phyloP scores from a whole-genome alignment of 2,113 vertebrate genomes.

The Megaleporinus macrocephalus region DNA sequence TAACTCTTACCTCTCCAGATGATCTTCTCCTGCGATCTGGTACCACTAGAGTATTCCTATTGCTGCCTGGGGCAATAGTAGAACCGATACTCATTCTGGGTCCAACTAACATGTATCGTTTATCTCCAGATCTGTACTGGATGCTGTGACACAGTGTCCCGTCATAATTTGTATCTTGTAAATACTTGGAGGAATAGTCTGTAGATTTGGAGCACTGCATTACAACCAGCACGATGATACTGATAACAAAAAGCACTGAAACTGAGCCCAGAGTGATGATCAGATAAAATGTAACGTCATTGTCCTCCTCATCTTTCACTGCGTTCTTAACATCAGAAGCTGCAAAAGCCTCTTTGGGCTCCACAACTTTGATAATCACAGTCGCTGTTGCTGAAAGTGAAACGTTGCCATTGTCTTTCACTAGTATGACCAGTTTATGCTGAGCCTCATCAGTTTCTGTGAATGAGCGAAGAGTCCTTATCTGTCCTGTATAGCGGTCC shows the following conservation, averaged over 20 bases:
- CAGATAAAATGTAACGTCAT: slow-evolving; percentile 54
- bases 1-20: slow-evolving; percentile 57
- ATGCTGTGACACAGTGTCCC: slow-evolving; percentile 69
- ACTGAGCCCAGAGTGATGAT: slow-evolving; percentile 55
- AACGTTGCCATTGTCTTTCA: background rate
- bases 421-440: background rate
- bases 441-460: background rate
- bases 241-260: slow-evolving; percentile 55
- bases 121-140: slow-evolving; percentile 65
- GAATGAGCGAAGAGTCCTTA: background rate
- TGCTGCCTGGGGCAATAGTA: slow-evolving; percentile 59
- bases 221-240: slow-evolving; percentile 52
- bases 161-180: slow-evolving; percentile 62
- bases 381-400: background rate
- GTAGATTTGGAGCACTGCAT: slow-evolving; percentile 63
- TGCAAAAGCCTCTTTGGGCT: slow-evolving; percentile 55
- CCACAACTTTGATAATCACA: slow-evolving; percentile 30
- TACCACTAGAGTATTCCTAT: slow-evolving; percentile 65
- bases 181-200: slow-evolving; percentile 66
- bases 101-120: slow-evolving; percentile 65
- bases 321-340: slow-evolving; percentile 37
- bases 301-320: slow-evolving; percentile 46
- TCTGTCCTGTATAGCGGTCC: background rate
- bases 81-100: slow-evolving; percentile 66
- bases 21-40: slow-evolving; percentile 48